These are phyloP conservation scores for Redunca redunca DNA, from an alignment of 2,113 vertebrate species.

Conservation along the genomic window DNA sequence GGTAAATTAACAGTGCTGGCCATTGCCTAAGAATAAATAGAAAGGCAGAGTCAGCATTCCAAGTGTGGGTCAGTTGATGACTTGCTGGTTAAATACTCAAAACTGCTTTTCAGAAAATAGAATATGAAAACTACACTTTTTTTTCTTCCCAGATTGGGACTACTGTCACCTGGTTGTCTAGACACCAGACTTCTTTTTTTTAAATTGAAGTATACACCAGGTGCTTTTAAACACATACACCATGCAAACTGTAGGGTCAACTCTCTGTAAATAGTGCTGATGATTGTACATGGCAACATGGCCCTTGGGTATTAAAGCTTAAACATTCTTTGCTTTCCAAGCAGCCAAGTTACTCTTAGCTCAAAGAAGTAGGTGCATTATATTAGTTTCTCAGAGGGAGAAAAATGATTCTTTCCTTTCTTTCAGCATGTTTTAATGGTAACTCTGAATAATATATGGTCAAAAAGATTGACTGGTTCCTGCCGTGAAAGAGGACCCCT, in stretches of 20 bases:
- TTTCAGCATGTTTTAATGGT: background rate
- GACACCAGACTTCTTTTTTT: background rate
- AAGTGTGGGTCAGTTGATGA: background rate
- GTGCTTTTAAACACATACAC: background rate
- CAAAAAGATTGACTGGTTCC: background rate
- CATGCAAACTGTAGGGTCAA: background rate
- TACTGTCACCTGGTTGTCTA: background rate
- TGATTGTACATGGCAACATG: background rate
- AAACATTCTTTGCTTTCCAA: slow-evolving; percentile 7
- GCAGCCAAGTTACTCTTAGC: background rate
- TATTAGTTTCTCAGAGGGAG: background rate
- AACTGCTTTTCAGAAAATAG: slow-evolving; percentile 15
- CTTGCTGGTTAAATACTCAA: slow-evolving; percentile 13
- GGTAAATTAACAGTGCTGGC: background rate
- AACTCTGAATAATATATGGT: background rate
- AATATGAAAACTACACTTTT: background rate
- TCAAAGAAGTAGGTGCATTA: background rate
- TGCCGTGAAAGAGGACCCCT: background rate
- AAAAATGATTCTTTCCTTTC: background rate
- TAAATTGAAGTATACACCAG: background rate
- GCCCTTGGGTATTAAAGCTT: background rate
- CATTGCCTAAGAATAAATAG: background rate
- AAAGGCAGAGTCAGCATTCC: background rate
- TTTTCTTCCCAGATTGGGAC: background rate
- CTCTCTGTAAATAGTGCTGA: background rate